Evolutionary conservation across 2,113 vertebrate genomes (phyloP).

Genomic region (Megaleporinus macrocephalus): DNA sequence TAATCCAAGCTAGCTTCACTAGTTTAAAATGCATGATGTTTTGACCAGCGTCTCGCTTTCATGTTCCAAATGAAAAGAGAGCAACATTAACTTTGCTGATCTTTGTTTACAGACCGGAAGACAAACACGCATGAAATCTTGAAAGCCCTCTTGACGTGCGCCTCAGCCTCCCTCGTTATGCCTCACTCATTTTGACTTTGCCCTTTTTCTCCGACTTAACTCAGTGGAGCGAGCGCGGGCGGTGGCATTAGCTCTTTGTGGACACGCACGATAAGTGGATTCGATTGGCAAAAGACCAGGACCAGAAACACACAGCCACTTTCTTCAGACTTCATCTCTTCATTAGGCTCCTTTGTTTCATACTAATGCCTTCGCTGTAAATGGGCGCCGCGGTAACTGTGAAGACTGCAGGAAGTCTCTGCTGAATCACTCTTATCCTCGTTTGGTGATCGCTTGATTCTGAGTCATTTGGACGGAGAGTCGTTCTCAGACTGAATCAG

Average conservation of each 20-base stretch:
- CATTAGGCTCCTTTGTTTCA: background rate
- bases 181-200: background rate
- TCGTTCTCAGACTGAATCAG: background rate
- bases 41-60: background rate
- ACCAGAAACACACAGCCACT: background rate
- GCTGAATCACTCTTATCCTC: background rate
- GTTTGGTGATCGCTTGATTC: background rate
- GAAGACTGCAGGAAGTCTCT: background rate
- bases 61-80: background rate
- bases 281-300: background rate
- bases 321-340: background rate
- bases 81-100: background rate
- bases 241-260: background rate
- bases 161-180: background rate
- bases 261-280: background rate
- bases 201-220: background rate
- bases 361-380: background rate
- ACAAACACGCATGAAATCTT: background rate
- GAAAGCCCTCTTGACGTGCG: background rate
- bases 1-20: too few relatives aligned
- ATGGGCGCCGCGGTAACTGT: background rate
- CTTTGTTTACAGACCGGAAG: background rate
- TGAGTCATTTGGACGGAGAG: background rate
- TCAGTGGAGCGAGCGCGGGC: background rate
- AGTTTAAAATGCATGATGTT: too few relatives aligned